A percentile compares a stretch with the other conserved stretches of the same genome.
phyloP scores from a whole-genome alignment of 2,888 invertebrate genomes.

The Carterocephalus palaemon region DNA sequence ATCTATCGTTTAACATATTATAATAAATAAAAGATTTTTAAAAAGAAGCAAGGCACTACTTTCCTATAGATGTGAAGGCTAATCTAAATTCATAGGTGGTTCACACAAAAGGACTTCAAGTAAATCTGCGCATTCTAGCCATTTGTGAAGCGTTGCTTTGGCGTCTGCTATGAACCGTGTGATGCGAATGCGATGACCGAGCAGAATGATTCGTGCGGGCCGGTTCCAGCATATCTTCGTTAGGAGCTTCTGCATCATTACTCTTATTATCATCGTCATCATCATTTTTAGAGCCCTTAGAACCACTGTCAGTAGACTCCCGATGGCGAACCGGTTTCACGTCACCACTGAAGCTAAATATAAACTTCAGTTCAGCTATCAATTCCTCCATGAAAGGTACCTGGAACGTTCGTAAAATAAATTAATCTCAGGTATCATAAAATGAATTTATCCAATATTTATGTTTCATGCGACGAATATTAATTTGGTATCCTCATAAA shows the following conservation, averaged over 20 bases:
- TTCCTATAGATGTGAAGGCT: no score
- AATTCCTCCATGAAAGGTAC: constrained; percentile 82
- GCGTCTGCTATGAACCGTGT: constrained; percentile 60
- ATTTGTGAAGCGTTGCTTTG: constrained; percentile 68
- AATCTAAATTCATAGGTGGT: no score
- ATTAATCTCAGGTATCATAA: constrained; percentile 10
- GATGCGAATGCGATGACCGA: constrained; percentile 59
- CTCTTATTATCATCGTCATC: constrained; percentile 42
- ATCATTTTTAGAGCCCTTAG: constrained; percentile 45
- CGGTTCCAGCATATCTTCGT: constrained; percentile 41
- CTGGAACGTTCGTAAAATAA: constrained; percentile 50
- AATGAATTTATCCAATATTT: constrained; percentile 1
- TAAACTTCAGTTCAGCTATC: constrained; percentile 84
- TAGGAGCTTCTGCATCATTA: constrained; percentile 44
- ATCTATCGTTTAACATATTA: no score
- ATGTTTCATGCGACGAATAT: constrained; percentile 9
- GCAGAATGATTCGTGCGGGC: constrained; percentile 59
- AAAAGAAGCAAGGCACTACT: no score
- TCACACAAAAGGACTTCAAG: constrained; percentile 29
- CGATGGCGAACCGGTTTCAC: constrained; percentile 82
- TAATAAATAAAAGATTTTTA: no score
- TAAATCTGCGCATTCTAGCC: constrained; percentile 62
- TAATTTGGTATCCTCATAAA: not conserved
- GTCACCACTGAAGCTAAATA: constrained; percentile 83
- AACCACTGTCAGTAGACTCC: constrained; percentile 55